A percentile compares a stretch with the other conserved stretches of the same genome.
These are phyloP conservation scores for Pyrrhosoma nymphula DNA, from an alignment of 2,888 invertebrate species.

Conservation along the genomic window DNA sequence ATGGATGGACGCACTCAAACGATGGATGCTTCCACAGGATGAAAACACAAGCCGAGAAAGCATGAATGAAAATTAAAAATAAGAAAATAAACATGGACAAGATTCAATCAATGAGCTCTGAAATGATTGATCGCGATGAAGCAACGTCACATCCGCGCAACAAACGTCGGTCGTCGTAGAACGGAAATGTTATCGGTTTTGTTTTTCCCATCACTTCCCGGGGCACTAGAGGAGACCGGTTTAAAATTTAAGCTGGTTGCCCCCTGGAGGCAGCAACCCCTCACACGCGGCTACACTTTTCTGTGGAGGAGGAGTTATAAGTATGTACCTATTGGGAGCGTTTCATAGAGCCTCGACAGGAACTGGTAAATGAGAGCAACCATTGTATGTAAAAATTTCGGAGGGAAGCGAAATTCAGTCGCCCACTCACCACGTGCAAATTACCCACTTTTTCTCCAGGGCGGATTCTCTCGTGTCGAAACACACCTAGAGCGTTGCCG, in stretches of 20 bases:
- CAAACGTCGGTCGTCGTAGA: background rate
- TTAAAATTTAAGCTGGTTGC: background rate
- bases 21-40: background rate
- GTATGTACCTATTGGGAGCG: too few relatives aligned
- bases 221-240: background rate
- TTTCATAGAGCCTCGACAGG: background rate
- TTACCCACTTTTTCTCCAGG: background rate
- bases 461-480: background rate
- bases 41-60: background rate
- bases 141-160: background rate
- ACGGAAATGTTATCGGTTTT: background rate
- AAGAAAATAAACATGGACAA: background rate
- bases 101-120: background rate
- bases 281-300: background rate
- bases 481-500: background rate
- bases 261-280: background rate
- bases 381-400: background rate
- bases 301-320: background rate
- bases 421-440: background rate
- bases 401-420: background rate
- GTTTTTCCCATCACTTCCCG: background rate
- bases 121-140: background rate
- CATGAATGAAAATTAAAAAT: background rate
- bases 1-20: background rate
- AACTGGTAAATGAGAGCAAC: background rate